phyloP scores from a whole-genome alignment of 1,140 invertebrate genomes.

The Drosophila ercepeae region DNA sequence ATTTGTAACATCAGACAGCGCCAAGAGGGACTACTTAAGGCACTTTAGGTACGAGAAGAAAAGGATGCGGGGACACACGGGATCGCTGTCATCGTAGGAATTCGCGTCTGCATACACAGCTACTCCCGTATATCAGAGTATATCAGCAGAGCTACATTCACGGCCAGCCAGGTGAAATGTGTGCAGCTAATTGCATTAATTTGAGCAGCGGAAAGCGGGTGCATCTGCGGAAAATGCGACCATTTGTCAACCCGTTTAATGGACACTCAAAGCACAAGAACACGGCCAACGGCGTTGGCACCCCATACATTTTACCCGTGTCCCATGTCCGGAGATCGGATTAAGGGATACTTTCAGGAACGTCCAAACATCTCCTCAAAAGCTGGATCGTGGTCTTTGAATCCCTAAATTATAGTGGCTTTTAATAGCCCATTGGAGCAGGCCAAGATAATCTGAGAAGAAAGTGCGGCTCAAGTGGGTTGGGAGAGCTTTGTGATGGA shows the following conservation, averaged over 20 bases:
- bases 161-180: conserved; percentile 24
- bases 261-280: conserved; percentile 9
- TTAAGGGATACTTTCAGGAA: conserved; percentile 29
- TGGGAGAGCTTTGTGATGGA: neutral
- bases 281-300: too few species aligned
- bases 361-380: too few species aligned
- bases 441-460: conserved; percentile 6
- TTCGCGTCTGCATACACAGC: neutral
- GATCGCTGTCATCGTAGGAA: neutral
- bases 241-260: conserved; percentile 48
- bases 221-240: conserved; percentile 45
- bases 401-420: neutral
- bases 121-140: too few species aligned
- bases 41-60: neutral
- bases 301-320: conserved; percentile 23
- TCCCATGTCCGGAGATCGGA: conserved; percentile 18
- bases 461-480: conserved; percentile 12
- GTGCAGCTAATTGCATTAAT: conserved; percentile 52
- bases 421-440: conserved; percentile 23
- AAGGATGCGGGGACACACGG: neutral
- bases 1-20: conserved; percentile 41
- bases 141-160: too few species aligned
- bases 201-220: conserved; percentile 44
- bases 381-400: neutral
- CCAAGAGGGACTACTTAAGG: neutral